Percentiles rank a stretch among this genome's conserved stretches.
These are phyloP conservation scores for Myioborus melanocephalus DNA, from an alignment of 2,797 vertebrate species.

Conservation along the genomic window DNA sequence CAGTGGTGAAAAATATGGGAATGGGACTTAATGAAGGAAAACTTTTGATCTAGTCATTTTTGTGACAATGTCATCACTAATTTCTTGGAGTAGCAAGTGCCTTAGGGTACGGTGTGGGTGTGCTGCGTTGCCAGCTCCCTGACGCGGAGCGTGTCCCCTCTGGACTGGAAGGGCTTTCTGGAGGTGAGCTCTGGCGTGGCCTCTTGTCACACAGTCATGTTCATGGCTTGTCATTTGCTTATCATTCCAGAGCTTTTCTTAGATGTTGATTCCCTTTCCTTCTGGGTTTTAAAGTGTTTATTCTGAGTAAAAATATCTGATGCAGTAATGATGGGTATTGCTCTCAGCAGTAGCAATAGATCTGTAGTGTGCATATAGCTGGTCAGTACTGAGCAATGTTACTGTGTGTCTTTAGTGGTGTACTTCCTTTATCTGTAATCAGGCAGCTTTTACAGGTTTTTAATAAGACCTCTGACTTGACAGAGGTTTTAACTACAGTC, in stretches of 20 bases:
- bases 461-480: slow-evolving; percentile 37
- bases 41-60: not conserved
- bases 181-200: not conserved
- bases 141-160: not conserved
- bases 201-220: not conserved
- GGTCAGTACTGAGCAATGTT: not conserved
- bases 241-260: not conserved
- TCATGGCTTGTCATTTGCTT: not conserved
- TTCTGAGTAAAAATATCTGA: slow-evolving; percentile 42
- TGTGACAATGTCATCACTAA: not conserved
- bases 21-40: not conserved
- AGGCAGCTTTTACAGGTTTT: slow-evolving; percentile 73
- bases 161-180: not conserved
- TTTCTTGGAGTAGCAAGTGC: not conserved
- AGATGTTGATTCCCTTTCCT: slow-evolving; percentile 1
- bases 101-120: not conserved
- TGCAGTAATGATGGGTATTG: not conserved
- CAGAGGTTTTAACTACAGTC: slow-evolving; percentile 25
- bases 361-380: not conserved
- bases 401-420: slow-evolving; percentile 12
- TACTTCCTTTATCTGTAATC: slow-evolving; percentile 73
- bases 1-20: not conserved
- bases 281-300: slow-evolving; percentile 8
- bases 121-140: not conserved
- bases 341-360: not conserved